These are phyloP conservation scores for Mamestra configurata DNA, from an alignment of 1,140 invertebrate genomes.

Conservation along the genomic window DNA sequence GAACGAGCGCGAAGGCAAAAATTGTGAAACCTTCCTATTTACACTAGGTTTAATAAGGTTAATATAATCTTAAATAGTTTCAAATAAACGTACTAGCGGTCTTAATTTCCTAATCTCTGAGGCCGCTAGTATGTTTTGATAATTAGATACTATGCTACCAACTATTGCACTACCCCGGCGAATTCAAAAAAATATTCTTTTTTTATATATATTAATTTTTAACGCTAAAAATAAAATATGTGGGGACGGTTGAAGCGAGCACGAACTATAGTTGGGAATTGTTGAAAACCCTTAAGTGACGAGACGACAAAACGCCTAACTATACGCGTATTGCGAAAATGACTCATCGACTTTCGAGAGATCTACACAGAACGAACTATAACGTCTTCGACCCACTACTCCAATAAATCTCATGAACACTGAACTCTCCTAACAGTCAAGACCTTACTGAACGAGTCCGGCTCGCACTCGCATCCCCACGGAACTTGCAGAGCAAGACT, in stretches of 20 bases:
- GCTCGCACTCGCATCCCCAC: constrained; percentile 21
- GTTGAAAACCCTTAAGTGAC: background rate
- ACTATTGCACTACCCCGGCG: constrained; percentile 87
- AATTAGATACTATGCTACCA: constrained; percentile 64
- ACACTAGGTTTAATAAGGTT: constrained; percentile 46
- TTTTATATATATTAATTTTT: constrained; percentile 60
- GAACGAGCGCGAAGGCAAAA: constrained; percentile 47
- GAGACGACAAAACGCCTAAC: background rate
- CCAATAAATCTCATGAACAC: constrained; percentile 21
- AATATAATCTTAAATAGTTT: constrained; percentile 50
- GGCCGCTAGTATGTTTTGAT: background rate
- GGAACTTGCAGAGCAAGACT: constrained; percentile 65
- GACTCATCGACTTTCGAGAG: background rate
- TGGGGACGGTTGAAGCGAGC: constrained; percentile 3
- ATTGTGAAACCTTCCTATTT: constrained; percentile 46
- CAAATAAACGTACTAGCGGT: constrained; percentile 20
- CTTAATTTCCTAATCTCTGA: background rate
- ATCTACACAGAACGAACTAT: background rate
- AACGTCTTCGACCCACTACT: background rate
- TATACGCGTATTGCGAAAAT: too few species aligned
- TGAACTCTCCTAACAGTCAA: background rate
- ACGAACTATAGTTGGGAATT: constrained; percentile 21
- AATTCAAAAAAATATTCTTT: constrained; percentile 75
- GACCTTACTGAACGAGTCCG: background rate
- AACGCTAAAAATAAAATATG: constrained; percentile 67